Base-by-base conservation (phyloP, 2,888 invertebrate species). In the Corbicula japonica region DNA sequence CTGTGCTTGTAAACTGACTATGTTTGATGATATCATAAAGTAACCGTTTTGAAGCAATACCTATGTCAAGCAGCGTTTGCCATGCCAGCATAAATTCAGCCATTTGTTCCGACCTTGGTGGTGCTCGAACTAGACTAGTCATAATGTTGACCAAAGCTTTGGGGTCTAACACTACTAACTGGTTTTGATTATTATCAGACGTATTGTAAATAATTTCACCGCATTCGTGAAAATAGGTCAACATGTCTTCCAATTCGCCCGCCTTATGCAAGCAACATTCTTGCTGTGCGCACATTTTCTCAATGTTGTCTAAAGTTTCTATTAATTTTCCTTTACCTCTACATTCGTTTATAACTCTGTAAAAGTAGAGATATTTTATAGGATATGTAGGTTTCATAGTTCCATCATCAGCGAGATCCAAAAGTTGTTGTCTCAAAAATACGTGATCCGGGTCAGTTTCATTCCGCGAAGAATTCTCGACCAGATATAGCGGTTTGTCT, bases 171-270 rank as follows among this genome's bases (percentile, higher is more conserved):
- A 86, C 79, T 6, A 86, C 80, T 26, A 86, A 54, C 54, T 80
- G 74, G 35, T 79, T 80, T 50, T 83, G 82, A 32, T 78, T 79
- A 44, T 84, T 85, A 62, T 83, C 83, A 46, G 84, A 74, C 3
- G 78, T 65, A 48, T 78, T 82, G 68, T 85, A 85, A 32, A 86
- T 76, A 21, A 84, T 76, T 73, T 86, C 86, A 23, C 86, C 86
- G 15, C 74, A 69, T 46, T 75, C 72, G 26, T 76, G 73, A 63
- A 86, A 86, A 46, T 80, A 76, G 26, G 52, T 38, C 46, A 86
- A 62, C 52, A 86, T 60, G 46, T 84, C 83, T 44, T 85, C 77
- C 10, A 86, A 63, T 38, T 86, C 82, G 2, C 75, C 77, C 3
- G 62, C 44, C 18, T 66, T 72, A 10, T 48, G 50, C n/a, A 85